Evolutionary conservation across 2,888 invertebrate species (phyloP), one percentile per base, ranked within the genome.

Genomic region (Leptarthrus brevirostris): DNA sequence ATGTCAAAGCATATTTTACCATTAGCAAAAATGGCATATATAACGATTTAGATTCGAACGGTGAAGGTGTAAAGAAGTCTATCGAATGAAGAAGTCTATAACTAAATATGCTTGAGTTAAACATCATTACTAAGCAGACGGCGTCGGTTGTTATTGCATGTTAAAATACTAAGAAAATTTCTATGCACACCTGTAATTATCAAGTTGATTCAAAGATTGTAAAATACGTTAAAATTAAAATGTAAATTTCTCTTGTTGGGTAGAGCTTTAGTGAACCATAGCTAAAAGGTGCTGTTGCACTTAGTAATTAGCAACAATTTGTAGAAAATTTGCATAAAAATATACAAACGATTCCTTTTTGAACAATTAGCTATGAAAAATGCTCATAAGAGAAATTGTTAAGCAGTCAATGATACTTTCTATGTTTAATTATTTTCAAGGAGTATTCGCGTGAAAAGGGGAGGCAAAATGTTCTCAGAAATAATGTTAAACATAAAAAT

Each of bases 261-360:
- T 20, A 44, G n/a, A 22, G 36, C 44, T 64, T 44, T 18, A 24
- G 47, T 64, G 64, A 24, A 24, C 36, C 44, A 64, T n/a, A 6
- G 36, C 64, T 47, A 47, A 64, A 44, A 44, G 64, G 36, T 49
- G 6, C 49, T 22, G 36, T 26, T 24, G 20, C 47, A 64, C 44
- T 44, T 64, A 44, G 47, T 64, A 22, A 64, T 64, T 64, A 64
- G 26, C 64, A 47, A 64, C 64, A 64, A 64, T 64, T 64, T 64
- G 64, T 64, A 64, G 44, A 10, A 64, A 64, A 64, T 64, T 64
- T 64, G 24, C 64, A 64, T 64, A 26, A 64, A 44, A 64, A 40
- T 40, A 6, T 12, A 3, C 12, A 12, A 40, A 40, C 12, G 40
- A 40, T 12, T 40, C 40, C 40, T 12, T 40, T 12, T 12, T 12